Evolutionary conservation across 2,888 invertebrate species (phyloP).

Genomic region (Sarcophaga caerulescens): DNA sequence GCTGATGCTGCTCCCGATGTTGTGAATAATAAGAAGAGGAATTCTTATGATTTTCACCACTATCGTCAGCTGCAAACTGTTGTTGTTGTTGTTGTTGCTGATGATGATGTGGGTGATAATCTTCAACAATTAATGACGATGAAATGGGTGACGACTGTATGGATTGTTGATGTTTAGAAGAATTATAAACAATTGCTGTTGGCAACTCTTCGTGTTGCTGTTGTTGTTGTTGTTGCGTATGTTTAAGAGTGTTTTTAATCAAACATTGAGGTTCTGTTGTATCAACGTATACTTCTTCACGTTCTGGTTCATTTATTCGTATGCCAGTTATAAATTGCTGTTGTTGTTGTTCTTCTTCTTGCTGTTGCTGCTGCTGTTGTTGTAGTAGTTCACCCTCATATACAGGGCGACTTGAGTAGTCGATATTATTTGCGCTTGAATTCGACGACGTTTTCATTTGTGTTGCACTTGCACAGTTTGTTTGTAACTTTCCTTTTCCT

Average conservation of each 20-base stretch:
- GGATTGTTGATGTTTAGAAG: conserved; percentile 4
- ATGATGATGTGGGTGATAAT: conserved; percentile 37
- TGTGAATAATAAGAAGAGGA: background rate
- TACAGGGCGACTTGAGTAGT: conserved; percentile 76
- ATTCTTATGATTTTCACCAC: conserved; percentile 46
- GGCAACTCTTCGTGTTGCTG: conserved; percentile 63
- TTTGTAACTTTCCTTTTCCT: conserved; percentile 62
- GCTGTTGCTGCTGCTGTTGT: conserved; percentile 62
- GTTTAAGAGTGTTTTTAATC: conserved; percentile 33
- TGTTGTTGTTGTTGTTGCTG: conserved; percentile 56
- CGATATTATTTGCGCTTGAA: conserved; percentile 78
- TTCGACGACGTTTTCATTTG: conserved; percentile 80
- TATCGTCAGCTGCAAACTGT: conserved; percentile 44
- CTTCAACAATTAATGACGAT: conserved; percentile 31
- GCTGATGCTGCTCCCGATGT: too few relatives aligned
- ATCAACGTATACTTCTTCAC: conserved; percentile 36
- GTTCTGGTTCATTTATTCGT: conserved; percentile 29
- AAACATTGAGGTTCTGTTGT: conserved; percentile 47
- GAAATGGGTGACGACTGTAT: background rate
- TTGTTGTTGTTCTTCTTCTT: conserved; percentile 32
- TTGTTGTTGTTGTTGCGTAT: conserved; percentile 37
- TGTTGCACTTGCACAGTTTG: conserved; percentile 69
- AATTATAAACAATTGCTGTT: conserved; percentile 43
- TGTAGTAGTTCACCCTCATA: conserved; percentile 70
- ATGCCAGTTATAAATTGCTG: conserved; percentile 38